These are phyloP conservation scores for Alectoris magna DNA, from an alignment of 2,797 vertebrate genomes.

Conservation along the genomic window DNA sequence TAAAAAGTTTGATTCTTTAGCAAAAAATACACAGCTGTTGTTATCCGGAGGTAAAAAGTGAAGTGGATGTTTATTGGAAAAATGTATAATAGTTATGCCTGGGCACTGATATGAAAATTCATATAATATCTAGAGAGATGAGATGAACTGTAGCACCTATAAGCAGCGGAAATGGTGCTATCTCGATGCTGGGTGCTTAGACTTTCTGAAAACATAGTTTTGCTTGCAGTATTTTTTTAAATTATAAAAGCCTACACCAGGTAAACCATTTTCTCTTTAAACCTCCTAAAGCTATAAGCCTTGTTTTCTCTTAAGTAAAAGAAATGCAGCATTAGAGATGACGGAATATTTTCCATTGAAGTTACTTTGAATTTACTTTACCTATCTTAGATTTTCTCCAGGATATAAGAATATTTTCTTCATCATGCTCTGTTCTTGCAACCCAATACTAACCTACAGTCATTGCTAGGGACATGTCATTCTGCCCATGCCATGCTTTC, in stretches of 20 bases:
- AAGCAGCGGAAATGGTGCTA: not conserved
- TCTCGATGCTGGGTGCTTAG: not conserved
- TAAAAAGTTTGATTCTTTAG: not conserved
- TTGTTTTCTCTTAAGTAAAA: not conserved
- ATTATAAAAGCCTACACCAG: not conserved
- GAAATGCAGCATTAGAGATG: not conserved
- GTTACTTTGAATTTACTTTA: not conserved
- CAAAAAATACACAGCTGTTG: not conserved
- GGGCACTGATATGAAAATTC: not conserved
- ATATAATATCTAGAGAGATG: not conserved
- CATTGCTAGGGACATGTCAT: not conserved
- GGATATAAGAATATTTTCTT: not conserved
- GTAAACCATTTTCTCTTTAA: not conserved
- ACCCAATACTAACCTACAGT: not conserved
- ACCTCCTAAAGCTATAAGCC: not conserved
- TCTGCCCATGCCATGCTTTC: not conserved
- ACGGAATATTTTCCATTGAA: not conserved
- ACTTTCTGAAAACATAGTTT: slow-evolving; percentile 6
- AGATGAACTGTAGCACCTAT: not conserved
- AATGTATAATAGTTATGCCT: not conserved
- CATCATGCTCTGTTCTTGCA: not conserved
- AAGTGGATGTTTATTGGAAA: not conserved
- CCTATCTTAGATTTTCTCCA: not conserved
- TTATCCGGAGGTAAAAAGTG: not conserved
- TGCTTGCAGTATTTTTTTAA: not conserved